phyloP scores from a whole-genome alignment of 2,888 invertebrate species.

The Drosophila limbata region DNA sequence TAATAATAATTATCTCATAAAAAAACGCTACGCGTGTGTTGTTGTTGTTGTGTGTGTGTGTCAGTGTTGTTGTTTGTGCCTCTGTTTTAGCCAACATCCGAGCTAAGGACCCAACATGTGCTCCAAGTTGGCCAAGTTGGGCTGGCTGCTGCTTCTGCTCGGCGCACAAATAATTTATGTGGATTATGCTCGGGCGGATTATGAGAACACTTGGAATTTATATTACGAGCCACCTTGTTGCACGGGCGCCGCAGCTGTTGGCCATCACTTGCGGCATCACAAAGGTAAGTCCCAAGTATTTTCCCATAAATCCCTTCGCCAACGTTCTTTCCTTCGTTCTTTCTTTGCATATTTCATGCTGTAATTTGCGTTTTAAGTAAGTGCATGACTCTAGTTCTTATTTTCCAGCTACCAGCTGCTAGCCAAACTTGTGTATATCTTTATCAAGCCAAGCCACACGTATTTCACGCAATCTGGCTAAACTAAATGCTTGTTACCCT shows the following conservation, averaged over 20 bases:
- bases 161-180: conserved; percentile 81
- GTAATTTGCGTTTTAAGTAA: conserved; percentile 53
- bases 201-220: conserved; percentile 89
- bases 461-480: conserved; percentile 55
- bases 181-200: conserved; percentile 86
- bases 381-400: conserved; percentile 25
- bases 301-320: not conserved
- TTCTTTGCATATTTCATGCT: conserved; percentile 40
- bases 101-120: conserved; percentile 33
- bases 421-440: conserved; percentile 19
- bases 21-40: not conserved
- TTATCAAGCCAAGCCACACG: conserved; percentile 27
- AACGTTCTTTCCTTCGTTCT: no score
- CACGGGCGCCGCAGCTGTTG: conserved; percentile 86
- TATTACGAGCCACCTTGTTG: conserved; percentile 92
- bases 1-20: conserved; percentile 1
- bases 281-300: conserved; percentile 87
- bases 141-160: conserved; percentile 62
- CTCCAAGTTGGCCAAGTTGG: conserved; percentile 33
- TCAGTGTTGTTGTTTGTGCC: conserved; percentile 18
- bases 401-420: not conserved
- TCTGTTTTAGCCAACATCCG: conserved; percentile 15
- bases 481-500: conserved; percentile 41
- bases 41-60: not conserved
- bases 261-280: conserved; percentile 90